These are phyloP conservation scores for Macrosoma leucophasiata DNA, from an alignment of 2,888 invertebrate species.

Conservation along the genomic window DNA sequence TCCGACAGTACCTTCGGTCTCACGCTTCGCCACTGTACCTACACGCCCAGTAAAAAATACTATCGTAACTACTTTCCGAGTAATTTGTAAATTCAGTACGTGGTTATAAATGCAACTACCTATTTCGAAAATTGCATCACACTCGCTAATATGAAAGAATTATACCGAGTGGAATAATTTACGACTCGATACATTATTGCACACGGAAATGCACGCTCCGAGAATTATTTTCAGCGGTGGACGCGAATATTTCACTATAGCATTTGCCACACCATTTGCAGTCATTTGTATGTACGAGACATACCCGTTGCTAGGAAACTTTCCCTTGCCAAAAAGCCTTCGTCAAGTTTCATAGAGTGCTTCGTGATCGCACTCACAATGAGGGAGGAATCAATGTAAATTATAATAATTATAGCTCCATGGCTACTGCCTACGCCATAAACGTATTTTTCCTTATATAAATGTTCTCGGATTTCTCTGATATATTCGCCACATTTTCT, in stretches of 20 bases:
- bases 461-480: too few species aligned
- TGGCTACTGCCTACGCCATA: conserved; percentile 3
- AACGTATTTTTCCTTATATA: not conserved
- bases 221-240: not conserved
- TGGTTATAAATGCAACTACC: conserved; percentile 8
- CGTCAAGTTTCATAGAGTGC: conserved; percentile 64
- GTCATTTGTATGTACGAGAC: conserved; percentile 61
- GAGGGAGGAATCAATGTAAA: conserved; percentile 26
- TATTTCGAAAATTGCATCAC: conserved; percentile 10
- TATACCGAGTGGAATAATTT: conserved; percentile 16
- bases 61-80: too few species aligned
- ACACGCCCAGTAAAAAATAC: too few species aligned
- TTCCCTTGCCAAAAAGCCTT: conserved; percentile 65
- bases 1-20: too few species aligned
- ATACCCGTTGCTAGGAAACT: conserved; percentile 46
- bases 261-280: conserved; percentile 25
- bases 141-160: conserved; percentile 10
- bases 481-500: too few species aligned
- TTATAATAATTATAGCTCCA: conserved; percentile 30
- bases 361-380: conserved; percentile 64
- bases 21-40: too few species aligned
- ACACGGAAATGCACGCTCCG: conserved; percentile 1
- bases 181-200: conserved; percentile 11
- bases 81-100: conserved; percentile 33
- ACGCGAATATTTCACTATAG: conserved; percentile 2